Evolutionary conservation across 2,888 invertebrate species (phyloP).

Genomic region (Drosophila meridiana): DNA sequence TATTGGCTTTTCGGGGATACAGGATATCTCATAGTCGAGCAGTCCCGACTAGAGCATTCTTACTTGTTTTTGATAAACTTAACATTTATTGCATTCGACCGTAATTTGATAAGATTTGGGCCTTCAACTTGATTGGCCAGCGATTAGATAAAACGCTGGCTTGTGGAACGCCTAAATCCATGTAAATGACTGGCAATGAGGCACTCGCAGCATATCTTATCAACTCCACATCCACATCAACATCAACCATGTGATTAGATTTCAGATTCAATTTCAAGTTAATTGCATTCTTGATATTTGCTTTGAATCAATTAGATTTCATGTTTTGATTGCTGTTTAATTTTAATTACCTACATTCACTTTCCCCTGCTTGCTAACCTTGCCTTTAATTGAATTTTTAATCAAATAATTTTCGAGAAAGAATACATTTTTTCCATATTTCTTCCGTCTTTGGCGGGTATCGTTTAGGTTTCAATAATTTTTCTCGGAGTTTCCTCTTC

Average conservation of each 20-base stretch:
- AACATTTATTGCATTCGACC: conserved; percentile 35
- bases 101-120: conserved; percentile 41
- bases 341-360: conserved; percentile 1
- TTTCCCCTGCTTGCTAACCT: background rate
- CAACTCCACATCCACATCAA: conserved; percentile 11
- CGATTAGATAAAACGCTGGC: conserved; percentile 11
- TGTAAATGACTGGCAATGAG: conserved; percentile 6
- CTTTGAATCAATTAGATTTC: background rate
- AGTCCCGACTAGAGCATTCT: too few species aligned
- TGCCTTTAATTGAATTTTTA: conserved; percentile 10
- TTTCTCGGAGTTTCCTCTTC: too few species aligned
- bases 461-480: too few species aligned
- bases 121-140: conserved; percentile 20
- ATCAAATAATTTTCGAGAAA: background rate
- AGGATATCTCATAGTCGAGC: too few species aligned
- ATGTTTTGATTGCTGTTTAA: background rate
- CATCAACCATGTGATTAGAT: background rate
- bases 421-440: background rate
- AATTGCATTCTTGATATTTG: conserved; percentile 16
- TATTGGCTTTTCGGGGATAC: too few species aligned
- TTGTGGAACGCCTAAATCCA: background rate
- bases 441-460: background rate
- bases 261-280: conserved; percentile 6
- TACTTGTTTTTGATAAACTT: conserved; percentile 47
- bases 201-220: conserved; percentile 5